Base-by-base conservation (phyloP, 2,797 vertebrate species). In the Austrolebias charrua region DNA sequence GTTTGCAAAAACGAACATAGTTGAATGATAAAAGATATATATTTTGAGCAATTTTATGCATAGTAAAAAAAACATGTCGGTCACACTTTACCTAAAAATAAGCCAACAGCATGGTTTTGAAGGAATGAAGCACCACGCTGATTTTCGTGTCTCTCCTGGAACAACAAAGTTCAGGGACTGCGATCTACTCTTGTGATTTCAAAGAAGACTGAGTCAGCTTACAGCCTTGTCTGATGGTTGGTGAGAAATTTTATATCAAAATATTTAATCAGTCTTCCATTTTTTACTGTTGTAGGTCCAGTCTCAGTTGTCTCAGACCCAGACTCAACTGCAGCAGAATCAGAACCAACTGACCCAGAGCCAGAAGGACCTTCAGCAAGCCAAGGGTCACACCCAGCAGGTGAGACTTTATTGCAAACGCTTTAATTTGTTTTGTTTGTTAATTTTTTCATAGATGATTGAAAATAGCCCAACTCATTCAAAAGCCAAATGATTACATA, bases 331-430 rank as follows among this genome's bases (percentile, higher is more conserved):
- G 16, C 86, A 87, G 46, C 88, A 90, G 74, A 88, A 63, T 59
- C 89, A 89, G 71, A 86, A 73, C 84, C 86, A 86, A 57, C 46
- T 87, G 62, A 81, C 58, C 14, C 85, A 86, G 64, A 84, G 63
- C 76, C 87, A 90, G 59, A 90, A 90, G 53, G 89, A 88, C 31
- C 80, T 87, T 49, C 88, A 90, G 35, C 90, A 87, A 61, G 60
- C 81, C 19, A 90, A 90, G 72, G 81, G 15, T 33, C 85, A 84
- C 45, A 72, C 14, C 24, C 86, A 80, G 60, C 88, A 87, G 85
- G 90, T 89, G 59, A 50, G 43, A 35, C 14, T 13, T n/a, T 6
- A 10, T 13, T 20, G n/a, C 5, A 2, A 54, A 33, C 46, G 14
- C 16, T 51, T 40, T 40, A 5, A 16, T 31, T 46, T 5, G 6